Conservation (phyloP, 1,140 invertebrate genomes). For the Zelostemma sp. region DNA sequence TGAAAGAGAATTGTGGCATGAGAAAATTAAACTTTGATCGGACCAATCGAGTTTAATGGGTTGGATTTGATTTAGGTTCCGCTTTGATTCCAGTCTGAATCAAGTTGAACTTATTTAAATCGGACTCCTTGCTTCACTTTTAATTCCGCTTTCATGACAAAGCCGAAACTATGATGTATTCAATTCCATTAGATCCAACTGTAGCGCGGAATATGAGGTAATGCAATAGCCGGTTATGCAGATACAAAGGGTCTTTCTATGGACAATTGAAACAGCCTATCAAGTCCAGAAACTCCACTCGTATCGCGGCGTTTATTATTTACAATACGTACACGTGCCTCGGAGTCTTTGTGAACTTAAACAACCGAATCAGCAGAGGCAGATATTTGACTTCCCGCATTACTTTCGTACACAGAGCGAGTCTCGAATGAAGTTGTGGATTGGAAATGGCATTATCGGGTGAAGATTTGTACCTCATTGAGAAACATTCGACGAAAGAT, state of each 20-base stretch:
- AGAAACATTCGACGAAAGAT: not conserved
- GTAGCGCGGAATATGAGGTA: conserved; percentile 1
- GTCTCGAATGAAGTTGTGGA: not conserved
- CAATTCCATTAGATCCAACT: conserved; percentile 1
- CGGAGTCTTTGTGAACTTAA: not conserved
- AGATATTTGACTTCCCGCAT: not conserved
- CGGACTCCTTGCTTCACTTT: not conserved
- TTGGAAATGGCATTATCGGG: too few species aligned
- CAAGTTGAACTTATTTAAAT: not conserved
- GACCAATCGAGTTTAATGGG: not conserved
- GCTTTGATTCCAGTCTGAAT: not conserved
- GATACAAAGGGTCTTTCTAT: conserved; percentile 10
- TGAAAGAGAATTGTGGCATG: not conserved
- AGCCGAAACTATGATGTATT: conserved; percentile 1
- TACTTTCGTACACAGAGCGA: not conserved
- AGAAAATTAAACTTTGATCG: not conserved
- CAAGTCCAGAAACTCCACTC: not conserved
- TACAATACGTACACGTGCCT: not conserved
- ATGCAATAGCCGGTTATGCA: conserved; percentile 1
- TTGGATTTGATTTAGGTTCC: not conserved
- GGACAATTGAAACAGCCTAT: conserved; percentile 2
- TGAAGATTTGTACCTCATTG: not conserved
- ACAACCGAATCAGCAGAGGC: not conserved
- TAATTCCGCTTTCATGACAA: not conserved
- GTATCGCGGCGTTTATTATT: conserved; percentile 1